Evolutionary conservation across 2,888 invertebrate species (phyloP), one percentile per base, ranked within the genome.

Genomic region (Lasioglossum malachurum): DNA sequence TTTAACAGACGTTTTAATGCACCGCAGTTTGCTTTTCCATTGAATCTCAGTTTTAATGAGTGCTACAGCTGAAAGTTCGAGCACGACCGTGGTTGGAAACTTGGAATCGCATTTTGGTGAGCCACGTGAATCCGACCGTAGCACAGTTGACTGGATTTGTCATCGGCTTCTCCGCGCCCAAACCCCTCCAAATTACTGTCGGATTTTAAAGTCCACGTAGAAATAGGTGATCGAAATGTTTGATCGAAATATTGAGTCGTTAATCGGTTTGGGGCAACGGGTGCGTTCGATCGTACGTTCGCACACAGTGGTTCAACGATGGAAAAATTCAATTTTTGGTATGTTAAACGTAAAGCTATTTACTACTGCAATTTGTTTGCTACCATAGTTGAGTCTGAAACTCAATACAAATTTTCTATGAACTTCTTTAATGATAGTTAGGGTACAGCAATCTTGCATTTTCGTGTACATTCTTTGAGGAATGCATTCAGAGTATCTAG

Each of bases 41-140:
- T 27, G 27, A 16, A 27, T 78, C 73, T n/a, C 49, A 35, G 64
- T 64, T 80, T 74, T 74, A 80, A 74, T 71, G 71, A 78, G 35
- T 38, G n/a, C 71, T 23, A 27, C 41, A 19, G 38, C 38, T 23
- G 41, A 41, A 71, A 41, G 71, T 71, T 71, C 14, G 41, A 14
- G 14, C 41, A n/a, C 41, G 71, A 16, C 71, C n/a, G 49, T 19
- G 69, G 41, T 41, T 0, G 49, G 10, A 78, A 78, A 53, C 71
- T 71, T 53, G 27, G 5, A 38, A 38, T 41, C 53, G 53, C 14
- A 53, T 41, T 71, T 71, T 23, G 35, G 16, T 12, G 69, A 12
- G 27, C 53, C n/a, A 23, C 12, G 16, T 12, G 38, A 53, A 71
- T 53, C 49, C 38, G 38, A 53, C 0, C n/a, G 4, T n/a, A 44